phyloP scores from a whole-genome alignment of 2,113 vertebrate species.

The Petroica traversi region DNA sequence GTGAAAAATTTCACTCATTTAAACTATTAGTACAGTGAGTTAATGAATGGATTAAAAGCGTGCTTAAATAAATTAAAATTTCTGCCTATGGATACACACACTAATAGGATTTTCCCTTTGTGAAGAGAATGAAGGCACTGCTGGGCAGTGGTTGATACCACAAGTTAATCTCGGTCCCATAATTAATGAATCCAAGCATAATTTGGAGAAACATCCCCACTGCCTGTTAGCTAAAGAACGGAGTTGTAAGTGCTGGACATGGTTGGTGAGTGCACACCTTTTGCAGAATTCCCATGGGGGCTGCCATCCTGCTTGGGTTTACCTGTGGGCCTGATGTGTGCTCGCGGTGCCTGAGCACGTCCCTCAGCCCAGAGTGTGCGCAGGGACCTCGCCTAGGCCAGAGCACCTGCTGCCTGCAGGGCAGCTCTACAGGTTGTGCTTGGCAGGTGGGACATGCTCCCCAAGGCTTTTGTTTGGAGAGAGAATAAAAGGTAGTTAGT shows the following conservation, averaged over 20 bases:
- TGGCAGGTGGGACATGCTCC: background rate
- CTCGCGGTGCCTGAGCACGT: fast-evolving
- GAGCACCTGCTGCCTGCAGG: background rate
- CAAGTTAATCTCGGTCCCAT: background rate
- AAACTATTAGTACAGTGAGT: background rate
- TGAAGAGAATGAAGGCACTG: background rate
- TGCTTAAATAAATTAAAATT: background rate
- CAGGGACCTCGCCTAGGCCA: background rate
- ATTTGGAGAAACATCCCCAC: background rate
- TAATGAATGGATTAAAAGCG: background rate
- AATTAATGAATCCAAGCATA: background rate
- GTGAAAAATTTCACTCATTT: background rate
- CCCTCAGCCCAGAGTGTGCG: fast-evolving
- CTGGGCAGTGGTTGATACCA: background rate
- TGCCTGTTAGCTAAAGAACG: background rate
- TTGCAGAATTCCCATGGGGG: background rate
- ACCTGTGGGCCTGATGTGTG: fast-evolving
- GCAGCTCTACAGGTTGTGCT: background rate
- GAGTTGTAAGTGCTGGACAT: background rate
- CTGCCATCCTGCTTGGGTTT: background rate
- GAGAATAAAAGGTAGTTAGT: background rate
- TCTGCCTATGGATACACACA: background rate
- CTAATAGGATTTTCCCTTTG: background rate
- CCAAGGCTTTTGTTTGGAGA: fast-evolving
- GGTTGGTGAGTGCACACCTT: background rate